Conservation (phyloP, 2,888 invertebrate species). For the Eubasilissa splendida region DNA sequence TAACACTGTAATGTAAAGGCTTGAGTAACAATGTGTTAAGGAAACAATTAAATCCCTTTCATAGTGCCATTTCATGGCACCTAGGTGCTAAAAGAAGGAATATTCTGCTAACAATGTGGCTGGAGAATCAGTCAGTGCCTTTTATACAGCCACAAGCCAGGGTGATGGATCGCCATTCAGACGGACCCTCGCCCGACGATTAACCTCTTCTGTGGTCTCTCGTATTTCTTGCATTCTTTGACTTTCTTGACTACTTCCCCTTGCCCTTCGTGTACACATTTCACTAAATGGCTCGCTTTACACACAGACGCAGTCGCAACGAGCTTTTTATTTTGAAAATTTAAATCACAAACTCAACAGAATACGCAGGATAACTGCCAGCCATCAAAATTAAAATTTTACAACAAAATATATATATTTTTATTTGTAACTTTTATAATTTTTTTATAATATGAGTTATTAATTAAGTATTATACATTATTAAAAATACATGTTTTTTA, state of each 20-base stretch:
- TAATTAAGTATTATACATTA: too few species aligned
- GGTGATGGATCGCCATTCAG: conserved; percentile 6
- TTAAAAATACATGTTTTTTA: too few species aligned
- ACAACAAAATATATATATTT: too few species aligned
- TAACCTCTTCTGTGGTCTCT: background rate
- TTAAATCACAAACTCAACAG: too few species aligned
- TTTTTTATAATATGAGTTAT: too few species aligned
- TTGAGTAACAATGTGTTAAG: conserved; percentile 28
- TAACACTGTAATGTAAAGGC: conserved; percentile 1
- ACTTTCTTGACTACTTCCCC: background rate
- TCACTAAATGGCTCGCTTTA: too few species aligned
- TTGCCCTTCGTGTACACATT: too few species aligned
- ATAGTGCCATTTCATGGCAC: conserved; percentile 15
- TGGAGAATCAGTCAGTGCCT: conserved; percentile 11
- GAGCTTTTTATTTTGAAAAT: too few species aligned
- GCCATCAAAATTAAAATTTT: too few species aligned
- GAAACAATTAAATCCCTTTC: conserved; percentile 34
- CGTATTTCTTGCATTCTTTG: background rate
- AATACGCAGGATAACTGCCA: too few species aligned
- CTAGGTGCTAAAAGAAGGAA: conserved; percentile 32
- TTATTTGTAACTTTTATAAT: too few species aligned
- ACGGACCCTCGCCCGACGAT: background rate
- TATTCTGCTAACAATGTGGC: conserved; percentile 18
- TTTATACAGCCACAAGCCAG: conserved; percentile 11
- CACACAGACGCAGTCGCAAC: too few species aligned